Evolutionary conservation across 2,888 invertebrate species (phyloP).

Genomic region (Achlya flavicornis): DNA sequence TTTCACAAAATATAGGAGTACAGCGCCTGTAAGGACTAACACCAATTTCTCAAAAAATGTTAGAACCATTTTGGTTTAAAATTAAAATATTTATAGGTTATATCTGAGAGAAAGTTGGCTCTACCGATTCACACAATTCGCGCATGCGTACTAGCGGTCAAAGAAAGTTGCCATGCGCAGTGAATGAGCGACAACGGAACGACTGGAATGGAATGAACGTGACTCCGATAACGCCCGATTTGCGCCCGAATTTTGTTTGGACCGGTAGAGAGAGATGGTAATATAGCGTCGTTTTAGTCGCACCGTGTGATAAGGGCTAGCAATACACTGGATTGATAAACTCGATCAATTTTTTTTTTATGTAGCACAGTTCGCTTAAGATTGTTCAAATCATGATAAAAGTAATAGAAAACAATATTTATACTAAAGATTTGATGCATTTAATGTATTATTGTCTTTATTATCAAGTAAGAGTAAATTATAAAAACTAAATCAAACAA

Average conservation of each 20-base stretch:
- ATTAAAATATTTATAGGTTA: conserved; percentile 52
- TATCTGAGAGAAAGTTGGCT: conserved; percentile 46
- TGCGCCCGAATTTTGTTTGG: conserved; percentile 28
- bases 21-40: conserved; percentile 63
- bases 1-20: conserved; percentile 58
- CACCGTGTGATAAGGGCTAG: conserved; percentile 29
- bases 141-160: conserved; percentile 74
- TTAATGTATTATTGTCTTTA: too few relatives aligned
- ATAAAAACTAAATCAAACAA: too few relatives aligned
- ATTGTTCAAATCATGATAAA: too few relatives aligned
- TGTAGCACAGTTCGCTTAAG: background rate
- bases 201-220: conserved; percentile 33
- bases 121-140: conserved; percentile 64
- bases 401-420: too few relatives aligned
- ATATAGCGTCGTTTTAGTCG: conserved; percentile 29
- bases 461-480: too few relatives aligned
- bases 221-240: conserved; percentile 39
- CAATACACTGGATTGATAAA: conserved; percentile 5
- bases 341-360: background rate
- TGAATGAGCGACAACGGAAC: conserved; percentile 33
- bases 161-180: conserved; percentile 76
- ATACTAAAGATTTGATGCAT: too few relatives aligned
- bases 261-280: conserved; percentile 30
- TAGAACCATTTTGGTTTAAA: conserved; percentile 49
- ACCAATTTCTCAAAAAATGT: conserved; percentile 75